phyloP scores from a whole-genome alignment of 1,140 invertebrate genomes.

The Drosophila obscura region DNA sequence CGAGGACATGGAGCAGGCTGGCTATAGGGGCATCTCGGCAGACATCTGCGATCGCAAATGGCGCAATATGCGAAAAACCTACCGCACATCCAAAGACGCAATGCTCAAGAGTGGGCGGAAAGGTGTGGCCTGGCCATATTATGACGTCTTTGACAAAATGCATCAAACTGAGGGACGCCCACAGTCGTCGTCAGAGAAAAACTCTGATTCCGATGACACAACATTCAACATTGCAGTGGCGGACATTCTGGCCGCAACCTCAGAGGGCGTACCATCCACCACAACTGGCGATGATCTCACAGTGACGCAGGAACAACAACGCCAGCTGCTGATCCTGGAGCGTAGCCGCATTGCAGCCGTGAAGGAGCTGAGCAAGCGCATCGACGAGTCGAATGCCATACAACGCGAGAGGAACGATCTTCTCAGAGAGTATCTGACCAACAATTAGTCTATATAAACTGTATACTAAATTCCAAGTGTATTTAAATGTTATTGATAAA shows the following conservation, averaged over 20 bases:
- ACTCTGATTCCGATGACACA: not conserved
- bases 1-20: conserved; percentile 38
- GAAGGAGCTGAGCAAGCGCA: conserved; percentile 39
- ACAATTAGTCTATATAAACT: conserved; percentile 22
- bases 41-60: conserved; percentile 57
- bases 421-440: conserved; percentile 31
- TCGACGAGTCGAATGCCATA: conserved; percentile 49
- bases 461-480: not conserved
- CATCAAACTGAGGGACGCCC: conserved; percentile 28
- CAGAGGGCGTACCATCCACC: no score
- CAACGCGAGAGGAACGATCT: conserved; percentile 49
- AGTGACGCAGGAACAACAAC: not conserved
- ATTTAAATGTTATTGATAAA: conserved; percentile 4
- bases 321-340: conserved; percentile 36
- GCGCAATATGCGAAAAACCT: conserved; percentile 59
- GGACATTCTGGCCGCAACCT: not conserved
- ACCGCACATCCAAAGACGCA: conserved; percentile 42
- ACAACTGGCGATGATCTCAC: not conserved
- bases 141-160: conserved; percentile 42
- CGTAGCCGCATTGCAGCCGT: conserved; percentile 46
- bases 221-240: not conserved
- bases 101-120: conserved; percentile 40
- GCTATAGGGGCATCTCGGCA: conserved; percentile 48
- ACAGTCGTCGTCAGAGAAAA: no score
- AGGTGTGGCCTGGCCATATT: conserved; percentile 44